Evolutionary conservation across 2,113 vertebrate species (phyloP).

Genomic region (Mus spicilegus): DNA sequence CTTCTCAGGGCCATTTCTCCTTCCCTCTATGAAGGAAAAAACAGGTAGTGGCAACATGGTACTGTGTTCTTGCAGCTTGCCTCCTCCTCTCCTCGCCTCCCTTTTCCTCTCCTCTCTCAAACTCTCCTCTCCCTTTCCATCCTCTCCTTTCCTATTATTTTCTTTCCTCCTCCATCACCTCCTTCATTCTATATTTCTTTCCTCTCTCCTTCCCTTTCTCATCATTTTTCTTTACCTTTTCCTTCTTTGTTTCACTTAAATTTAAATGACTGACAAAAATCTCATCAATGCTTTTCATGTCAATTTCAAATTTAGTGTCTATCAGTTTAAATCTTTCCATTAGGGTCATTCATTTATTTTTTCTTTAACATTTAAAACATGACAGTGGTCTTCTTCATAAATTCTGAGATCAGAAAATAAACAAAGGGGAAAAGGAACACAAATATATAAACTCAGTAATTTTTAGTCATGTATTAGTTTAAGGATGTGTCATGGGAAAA

Average conservation of each 20-base stretch:
- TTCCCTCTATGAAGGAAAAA: no score
- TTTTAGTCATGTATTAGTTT: background rate
- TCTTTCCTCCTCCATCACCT: no score
- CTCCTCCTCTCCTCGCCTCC: rapidly evolving
- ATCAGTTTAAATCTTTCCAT: slow-evolving; percentile 36
- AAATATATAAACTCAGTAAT: background rate
- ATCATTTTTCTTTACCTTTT: background rate
- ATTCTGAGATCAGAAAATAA: background rate
- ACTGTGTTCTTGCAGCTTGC: no score
- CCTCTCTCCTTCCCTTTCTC: no score
- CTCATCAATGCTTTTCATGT: background rate
- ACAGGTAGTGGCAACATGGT: no score
- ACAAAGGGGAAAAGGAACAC: background rate
- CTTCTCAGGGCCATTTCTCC: background rate
- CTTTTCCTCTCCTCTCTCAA: background rate
- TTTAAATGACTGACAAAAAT: background rate
- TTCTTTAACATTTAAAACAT: slow-evolving; percentile 29
- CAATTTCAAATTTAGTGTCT: background rate
- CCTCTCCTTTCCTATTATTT: background rate
- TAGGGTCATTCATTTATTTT: background rate
- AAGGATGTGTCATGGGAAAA: background rate
- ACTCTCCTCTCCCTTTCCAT: rapidly evolving
- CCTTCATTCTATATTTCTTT: background rate
- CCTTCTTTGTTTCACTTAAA: background rate
- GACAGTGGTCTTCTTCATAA: background rate